Evolutionary conservation across 2,797 vertebrate species (phyloP).

Genomic region (Mareca strepera): DNA sequence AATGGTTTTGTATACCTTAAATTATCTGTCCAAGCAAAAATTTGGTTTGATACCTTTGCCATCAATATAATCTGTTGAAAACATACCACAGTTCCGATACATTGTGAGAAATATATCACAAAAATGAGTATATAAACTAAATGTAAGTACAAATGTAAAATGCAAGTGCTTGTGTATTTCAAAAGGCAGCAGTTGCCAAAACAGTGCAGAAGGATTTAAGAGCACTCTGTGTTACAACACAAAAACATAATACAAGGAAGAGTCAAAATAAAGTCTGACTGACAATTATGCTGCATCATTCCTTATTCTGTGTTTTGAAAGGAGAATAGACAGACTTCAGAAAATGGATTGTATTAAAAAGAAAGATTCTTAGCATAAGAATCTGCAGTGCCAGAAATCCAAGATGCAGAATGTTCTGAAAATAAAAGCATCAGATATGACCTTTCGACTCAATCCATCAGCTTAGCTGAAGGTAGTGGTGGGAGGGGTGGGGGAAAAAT

Average conservation of each 20-base stretch:
- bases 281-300: not conserved
- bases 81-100: not conserved
- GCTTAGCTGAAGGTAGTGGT: not conserved
- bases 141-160: not conserved
- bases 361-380: not conserved
- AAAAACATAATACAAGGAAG: not conserved
- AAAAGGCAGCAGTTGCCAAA: not conserved
- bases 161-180: not conserved
- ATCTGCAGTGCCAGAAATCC: not conserved
- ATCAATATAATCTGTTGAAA: not conserved
- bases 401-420: not conserved
- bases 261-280: constrained; percentile 12
- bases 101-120: not conserved
- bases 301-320: not conserved
- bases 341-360: not conserved
- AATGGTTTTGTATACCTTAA: not conserved
- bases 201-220: not conserved
- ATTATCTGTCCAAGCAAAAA: not conserved
- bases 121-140: not conserved
- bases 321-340: not conserved
- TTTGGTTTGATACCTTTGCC: not conserved
- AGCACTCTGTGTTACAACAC: not conserved
- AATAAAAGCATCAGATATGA: not conserved
- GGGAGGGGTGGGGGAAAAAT: not conserved
- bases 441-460: constrained; percentile 16